Evolutionary conservation across 2,888 invertebrate genomes (phyloP).

Genomic region (Camptogramma bilineatum): DNA sequence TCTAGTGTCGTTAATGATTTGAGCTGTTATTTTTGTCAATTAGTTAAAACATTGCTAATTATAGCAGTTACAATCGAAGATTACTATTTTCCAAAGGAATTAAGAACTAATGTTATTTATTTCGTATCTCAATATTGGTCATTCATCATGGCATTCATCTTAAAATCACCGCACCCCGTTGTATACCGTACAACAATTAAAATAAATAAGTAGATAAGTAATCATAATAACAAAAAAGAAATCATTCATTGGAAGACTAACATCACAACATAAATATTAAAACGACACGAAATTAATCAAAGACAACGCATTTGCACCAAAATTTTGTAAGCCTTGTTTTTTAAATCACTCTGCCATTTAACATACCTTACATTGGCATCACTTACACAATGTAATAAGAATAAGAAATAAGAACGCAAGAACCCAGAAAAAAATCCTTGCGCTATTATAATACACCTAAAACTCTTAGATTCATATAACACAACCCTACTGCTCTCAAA

Average conservation of each 20-base stretch:
- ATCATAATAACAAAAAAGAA: constrained; percentile 64
- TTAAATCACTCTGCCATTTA: background rate
- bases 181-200: constrained; percentile 67
- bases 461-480: constrained; percentile 21
- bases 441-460: constrained; percentile 10
- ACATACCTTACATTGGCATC: constrained; percentile 1
- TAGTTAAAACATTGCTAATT: constrained; percentile 57
- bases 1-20: constrained; percentile 81
- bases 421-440: background rate
- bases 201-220: constrained; percentile 70
- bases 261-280: constrained; percentile 83
- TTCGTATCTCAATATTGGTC: constrained; percentile 49
- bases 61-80: constrained; percentile 23
- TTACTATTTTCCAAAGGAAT: constrained; percentile 32
- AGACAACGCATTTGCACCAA: constrained; percentile 71
- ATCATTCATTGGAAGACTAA: constrained; percentile 81
- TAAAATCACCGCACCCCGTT: constrained; percentile 55
- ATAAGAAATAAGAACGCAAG: background rate
- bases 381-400: background rate
- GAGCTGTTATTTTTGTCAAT: constrained; percentile 73
- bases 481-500: constrained; percentile 23
- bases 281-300: constrained; percentile 69
- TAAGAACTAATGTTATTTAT: constrained; percentile 44
- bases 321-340: constrained; percentile 35
- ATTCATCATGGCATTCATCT: constrained; percentile 61